phyloP scores from a whole-genome alignment of 2,888 invertebrate genomes.

The Ormyrus thymus region DNA sequence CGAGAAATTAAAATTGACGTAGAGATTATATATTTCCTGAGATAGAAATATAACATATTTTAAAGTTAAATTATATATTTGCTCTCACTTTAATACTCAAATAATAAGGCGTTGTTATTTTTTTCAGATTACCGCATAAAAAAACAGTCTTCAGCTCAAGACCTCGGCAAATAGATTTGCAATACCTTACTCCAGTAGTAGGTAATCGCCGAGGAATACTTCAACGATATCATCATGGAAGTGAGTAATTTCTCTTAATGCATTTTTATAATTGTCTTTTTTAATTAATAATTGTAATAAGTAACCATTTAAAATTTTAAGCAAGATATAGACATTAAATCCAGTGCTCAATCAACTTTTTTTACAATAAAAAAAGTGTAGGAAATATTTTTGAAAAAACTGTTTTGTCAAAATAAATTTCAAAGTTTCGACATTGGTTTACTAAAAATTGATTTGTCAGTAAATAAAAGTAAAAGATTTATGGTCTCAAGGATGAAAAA shows the following conservation, averaged over 20 bases:
- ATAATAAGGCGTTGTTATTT: conserved; percentile 15
- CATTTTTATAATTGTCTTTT: background rate
- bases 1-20: background rate
- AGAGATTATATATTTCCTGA: background rate
- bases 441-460: too few species aligned
- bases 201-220: conserved; percentile 45
- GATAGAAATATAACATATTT: too few species aligned
- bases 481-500: too few species aligned
- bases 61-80: too few species aligned
- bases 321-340: background rate
- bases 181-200: conserved; percentile 37
- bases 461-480: too few species aligned
- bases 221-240: conserved; percentile 54
- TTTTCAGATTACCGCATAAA: conserved; percentile 27
- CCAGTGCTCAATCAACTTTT: too few species aligned
- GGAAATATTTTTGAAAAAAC: too few species aligned
- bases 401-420: too few species aligned
- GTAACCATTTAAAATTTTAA: background rate
- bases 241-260: conserved; percentile 39
- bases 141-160: conserved; percentile 19
- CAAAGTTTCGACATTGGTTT: too few species aligned
- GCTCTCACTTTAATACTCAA: background rate
- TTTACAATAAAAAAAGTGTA: too few species aligned
- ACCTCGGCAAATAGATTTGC: conserved; percentile 40
- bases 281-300: too few species aligned